Base-by-base conservation (phyloP, 2,113 vertebrate genomes). In the Cochlearius cochlearius region DNA sequence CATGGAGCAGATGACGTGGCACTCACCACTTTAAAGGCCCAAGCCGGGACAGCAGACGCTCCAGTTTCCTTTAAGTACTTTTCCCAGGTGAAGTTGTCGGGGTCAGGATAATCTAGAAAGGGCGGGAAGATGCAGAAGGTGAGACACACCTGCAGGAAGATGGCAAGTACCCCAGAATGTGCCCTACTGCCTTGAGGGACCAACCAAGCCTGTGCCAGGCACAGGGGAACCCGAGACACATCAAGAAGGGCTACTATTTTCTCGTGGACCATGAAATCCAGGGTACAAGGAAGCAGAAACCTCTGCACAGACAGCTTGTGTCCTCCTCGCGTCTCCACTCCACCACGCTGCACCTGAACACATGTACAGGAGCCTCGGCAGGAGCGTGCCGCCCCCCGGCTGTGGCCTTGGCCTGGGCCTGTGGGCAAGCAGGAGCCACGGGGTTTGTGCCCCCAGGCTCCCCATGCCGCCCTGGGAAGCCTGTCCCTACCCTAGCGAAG, bases 21-120 rank as follows among this genome's bases (percentile, higher is more conserved):
- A 96, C 98, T 98, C 77, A 99, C 99, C 98, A 98, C 98, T 98
- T 98, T 99, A 96, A 99, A 99, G 74, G 99, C 98, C 81, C 99
- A 99, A 43, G 98, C 64, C 17, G 99, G 98, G 84, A 99, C 99
- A 38, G 99, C 99, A 80, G 98, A 98, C 38, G 99, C 97, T 52
- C 99, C 98, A 0, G 99, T 99, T 98, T 99, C 99, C 86, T 98
- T 98, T 94, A 99, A 97, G 96, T 99, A 99, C 74, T 97, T 98
- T 92, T 99, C 98, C 99, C 99, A 99, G 89, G 98, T 98, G 97
- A 99, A 99, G 89, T 97, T 98, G 64, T 98, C 99, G 1, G 98
- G 98, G 88, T 99, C 99, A 76, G 99, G 99, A 84, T 99, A 99
- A 97, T 99, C 99, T 99, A 95, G 11, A 82, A 71, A 43, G 41